Conservation (phyloP, 2,113 vertebrate species). For the Fukomys damarensis region DNA sequence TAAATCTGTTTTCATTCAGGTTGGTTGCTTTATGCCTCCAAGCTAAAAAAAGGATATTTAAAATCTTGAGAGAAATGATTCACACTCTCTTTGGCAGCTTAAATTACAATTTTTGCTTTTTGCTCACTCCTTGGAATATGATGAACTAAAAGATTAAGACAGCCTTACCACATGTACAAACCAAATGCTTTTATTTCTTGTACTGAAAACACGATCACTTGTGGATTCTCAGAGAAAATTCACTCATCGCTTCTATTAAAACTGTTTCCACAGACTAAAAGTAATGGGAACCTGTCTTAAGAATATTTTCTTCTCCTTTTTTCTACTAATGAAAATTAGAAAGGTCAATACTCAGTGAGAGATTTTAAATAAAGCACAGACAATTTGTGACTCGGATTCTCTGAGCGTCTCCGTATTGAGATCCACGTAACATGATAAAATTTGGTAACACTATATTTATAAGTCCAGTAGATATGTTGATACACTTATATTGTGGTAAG, state of each 20-base stretch:
- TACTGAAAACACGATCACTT: slow-evolving; percentile 59
- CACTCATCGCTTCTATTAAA: slow-evolving; percentile 49
- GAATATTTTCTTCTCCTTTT: not conserved
- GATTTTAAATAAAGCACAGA: not conserved
- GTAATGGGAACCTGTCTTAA: slow-evolving; percentile 24
- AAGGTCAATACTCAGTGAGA: not conserved
- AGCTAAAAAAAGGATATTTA: slow-evolving; percentile 81
- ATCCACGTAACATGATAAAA: not conserved
- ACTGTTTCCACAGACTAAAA: slow-evolving; percentile 17
- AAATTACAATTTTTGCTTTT: slow-evolving; percentile 79
- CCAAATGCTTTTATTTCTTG: slow-evolving; percentile 68
- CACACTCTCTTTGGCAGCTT: slow-evolving; percentile 80
- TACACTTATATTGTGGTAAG: not conserved
- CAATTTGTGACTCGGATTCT: not conserved
- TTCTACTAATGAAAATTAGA: slow-evolving; percentile 15
- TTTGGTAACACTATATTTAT: not conserved
- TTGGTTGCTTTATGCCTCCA: slow-evolving; percentile 75
- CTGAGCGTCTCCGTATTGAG: not conserved
- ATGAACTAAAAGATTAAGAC: slow-evolving; percentile 80
- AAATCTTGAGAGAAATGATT: slow-evolving; percentile 83
- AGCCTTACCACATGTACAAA: slow-evolving; percentile 63
- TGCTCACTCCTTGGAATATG: slow-evolving; percentile 79
- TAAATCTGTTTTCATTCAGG: slow-evolving; percentile 83
- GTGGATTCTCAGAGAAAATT: slow-evolving; percentile 59
- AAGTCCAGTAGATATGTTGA: not conserved